phyloP scores from a whole-genome alignment of 2,888 invertebrate species.

The Lasioglossum leucozonium region DNA sequence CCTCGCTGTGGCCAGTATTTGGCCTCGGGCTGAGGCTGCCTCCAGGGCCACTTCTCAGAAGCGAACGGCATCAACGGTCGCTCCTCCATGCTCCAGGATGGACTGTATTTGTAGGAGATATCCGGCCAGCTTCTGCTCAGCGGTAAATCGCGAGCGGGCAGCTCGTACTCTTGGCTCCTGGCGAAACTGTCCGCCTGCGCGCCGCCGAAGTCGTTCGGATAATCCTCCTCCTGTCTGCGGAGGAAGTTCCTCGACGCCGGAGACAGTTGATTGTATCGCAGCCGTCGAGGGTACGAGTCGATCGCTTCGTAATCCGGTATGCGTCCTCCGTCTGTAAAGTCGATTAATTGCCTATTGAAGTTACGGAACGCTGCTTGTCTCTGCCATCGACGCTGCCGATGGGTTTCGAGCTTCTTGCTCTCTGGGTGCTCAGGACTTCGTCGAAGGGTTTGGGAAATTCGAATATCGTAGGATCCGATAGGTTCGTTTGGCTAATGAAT shows the following conservation, averaged over 20 bases:
- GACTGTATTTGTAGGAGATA: constrained; percentile 63
- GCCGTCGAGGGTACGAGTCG: constrained; percentile 59
- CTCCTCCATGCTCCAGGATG: constrained; percentile 66
- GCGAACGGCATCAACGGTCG: constrained; percentile 25
- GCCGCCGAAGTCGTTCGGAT: constrained; percentile 41
- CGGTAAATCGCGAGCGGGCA: constrained; percentile 65
- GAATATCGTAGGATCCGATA: background rate
- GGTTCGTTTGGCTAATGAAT: background rate
- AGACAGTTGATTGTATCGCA: constrained; percentile 48
- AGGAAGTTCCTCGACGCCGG: constrained; percentile 32
- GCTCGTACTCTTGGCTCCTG: constrained; percentile 65
- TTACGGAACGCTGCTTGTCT: background rate
- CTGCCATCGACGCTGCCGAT: background rate
- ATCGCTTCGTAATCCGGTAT: constrained; percentile 68
- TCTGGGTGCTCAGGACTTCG: background rate
- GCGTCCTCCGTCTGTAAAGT: constrained; percentile 50
- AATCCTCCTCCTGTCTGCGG: constrained; percentile 48
- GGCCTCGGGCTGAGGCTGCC: constrained; percentile 43
- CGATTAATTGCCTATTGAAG: background rate
- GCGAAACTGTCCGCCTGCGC: constrained; percentile 46
- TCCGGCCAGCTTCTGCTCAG: constrained; percentile 72
- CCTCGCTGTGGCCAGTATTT: constrained; percentile 65
- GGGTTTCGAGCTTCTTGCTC: background rate
- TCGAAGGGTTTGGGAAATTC: background rate
- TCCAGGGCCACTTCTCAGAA: constrained; percentile 67